These are phyloP conservation scores for Acanthacorydalis orientalis DNA, from an alignment of 2,888 invertebrate genomes.

Conservation along the genomic window DNA sequence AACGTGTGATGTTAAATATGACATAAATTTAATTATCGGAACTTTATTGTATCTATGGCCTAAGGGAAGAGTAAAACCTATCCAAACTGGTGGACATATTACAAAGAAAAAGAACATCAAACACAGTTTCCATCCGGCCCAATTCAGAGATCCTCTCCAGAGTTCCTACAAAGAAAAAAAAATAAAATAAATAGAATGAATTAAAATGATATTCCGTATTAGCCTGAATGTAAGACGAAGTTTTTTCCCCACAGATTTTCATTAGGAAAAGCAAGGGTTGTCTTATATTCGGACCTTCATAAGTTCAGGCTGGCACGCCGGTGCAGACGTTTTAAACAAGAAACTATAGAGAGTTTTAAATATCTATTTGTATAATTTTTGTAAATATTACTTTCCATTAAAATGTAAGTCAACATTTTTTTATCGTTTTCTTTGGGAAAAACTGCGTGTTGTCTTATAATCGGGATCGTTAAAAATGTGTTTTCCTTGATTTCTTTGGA, in stretches of 20 bases:
- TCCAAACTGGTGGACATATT: slow-evolving; percentile 90
- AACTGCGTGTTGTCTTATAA: too few relatives aligned
- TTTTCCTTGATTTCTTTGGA: too few relatives aligned
- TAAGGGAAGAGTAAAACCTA: slow-evolving; percentile 85
- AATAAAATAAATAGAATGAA: background rate
- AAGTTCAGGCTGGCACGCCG: too few relatives aligned
- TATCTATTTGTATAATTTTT: too few relatives aligned
- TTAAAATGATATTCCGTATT: too few relatives aligned
- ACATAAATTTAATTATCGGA: slow-evolving; percentile 99
- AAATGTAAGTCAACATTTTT: too few relatives aligned
- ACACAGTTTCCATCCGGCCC: slow-evolving; percentile 91
- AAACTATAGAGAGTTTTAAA: slow-evolving; percentile 4
- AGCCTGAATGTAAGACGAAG: too few relatives aligned
- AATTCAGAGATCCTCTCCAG: slow-evolving; percentile 93
- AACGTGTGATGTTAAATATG: slow-evolving; percentile 95
- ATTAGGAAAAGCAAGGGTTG: background rate
- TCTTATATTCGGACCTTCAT: too few relatives aligned
- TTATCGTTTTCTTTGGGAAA: too few relatives aligned
- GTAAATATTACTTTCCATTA: too few relatives aligned
- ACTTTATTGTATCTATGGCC: slow-evolving; percentile 94
- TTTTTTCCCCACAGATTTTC: slow-evolving; percentile 1
- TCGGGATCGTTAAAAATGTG: too few relatives aligned
- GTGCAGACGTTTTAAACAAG: too few relatives aligned
- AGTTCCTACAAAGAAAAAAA: slow-evolving; percentile 51
- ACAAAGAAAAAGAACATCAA: slow-evolving; percentile 85